These are phyloP conservation scores for Hypomecis atomaria DNA, from an alignment of 2,888 invertebrate species.

Conservation along the genomic window DNA sequence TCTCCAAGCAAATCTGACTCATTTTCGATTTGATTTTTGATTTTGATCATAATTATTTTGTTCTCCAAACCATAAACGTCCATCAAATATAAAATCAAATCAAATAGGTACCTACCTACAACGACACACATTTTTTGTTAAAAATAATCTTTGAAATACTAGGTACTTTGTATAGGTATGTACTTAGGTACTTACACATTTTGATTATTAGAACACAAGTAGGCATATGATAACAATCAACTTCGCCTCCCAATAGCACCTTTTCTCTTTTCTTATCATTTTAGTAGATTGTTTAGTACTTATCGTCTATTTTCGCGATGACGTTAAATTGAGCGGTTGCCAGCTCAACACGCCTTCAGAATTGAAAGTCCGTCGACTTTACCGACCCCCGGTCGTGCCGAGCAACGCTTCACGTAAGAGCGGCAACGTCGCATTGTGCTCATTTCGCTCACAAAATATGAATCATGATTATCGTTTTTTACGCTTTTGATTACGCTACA, in stretches of 20 bases:
- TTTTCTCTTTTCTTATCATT: constrained; percentile 14
- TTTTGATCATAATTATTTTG: no score
- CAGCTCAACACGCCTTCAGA: constrained; percentile 56
- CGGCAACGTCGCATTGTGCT: constrained; percentile 74
- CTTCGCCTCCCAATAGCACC: neutral
- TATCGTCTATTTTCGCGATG: constrained; percentile 48
- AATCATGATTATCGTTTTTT: constrained; percentile 17
- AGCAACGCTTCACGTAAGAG: constrained; percentile 53
- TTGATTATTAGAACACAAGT: neutral
- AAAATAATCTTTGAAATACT: neutral
- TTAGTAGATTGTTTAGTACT: constrained; percentile 9
- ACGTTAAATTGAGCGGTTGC: constrained; percentile 44
- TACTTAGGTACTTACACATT: neutral
- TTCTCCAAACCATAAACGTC: no score
- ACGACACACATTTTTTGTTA: no score
- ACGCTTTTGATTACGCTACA: neutral
- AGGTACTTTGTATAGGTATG: no score
- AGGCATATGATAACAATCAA: neutral
- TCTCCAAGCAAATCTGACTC: no score
- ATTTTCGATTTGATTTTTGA: no score
- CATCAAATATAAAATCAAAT: no score
- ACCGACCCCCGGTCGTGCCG: constrained; percentile 7
- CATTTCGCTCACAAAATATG: constrained; percentile 33
- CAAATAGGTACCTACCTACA: no score
- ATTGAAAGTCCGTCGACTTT: constrained; percentile 51